phyloP scores from a whole-genome alignment of 1,140 invertebrate species.

The Subanguina moxae region DNA sequence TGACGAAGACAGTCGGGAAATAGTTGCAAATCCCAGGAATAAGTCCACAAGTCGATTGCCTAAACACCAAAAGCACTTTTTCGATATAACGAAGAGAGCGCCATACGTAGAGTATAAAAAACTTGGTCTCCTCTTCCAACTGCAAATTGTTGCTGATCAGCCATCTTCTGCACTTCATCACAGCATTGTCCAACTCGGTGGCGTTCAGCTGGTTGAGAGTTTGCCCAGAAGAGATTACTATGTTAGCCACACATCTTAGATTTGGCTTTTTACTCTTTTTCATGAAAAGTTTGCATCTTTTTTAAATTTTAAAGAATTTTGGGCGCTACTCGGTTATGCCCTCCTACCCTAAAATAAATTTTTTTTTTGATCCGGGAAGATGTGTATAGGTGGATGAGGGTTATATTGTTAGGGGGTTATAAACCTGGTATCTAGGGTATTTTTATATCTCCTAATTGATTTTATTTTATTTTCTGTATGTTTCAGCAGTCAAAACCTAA shows the following conservation, averaged over 20 bases:
- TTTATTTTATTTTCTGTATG: too few relatives aligned
- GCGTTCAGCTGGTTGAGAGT: conserved; percentile 16
- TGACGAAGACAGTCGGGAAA: conserved; percentile 24
- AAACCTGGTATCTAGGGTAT: too few relatives aligned
- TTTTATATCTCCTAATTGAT: too few relatives aligned
- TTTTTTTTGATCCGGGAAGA: too few relatives aligned
- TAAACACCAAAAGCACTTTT: conserved; percentile 5
- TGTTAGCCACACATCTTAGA: conserved; percentile 25
- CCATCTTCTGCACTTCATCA: conserved; percentile 21
- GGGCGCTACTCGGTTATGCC: too few relatives aligned
- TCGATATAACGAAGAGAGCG: background rate
- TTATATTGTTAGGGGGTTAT: too few relatives aligned
- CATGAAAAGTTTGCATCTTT: too few relatives aligned
- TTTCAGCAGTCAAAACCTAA: too few relatives aligned
- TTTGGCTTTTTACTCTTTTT: too few relatives aligned
- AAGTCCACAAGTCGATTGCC: conserved; percentile 32
- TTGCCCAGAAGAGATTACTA: conserved; percentile 26
- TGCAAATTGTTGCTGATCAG: conserved; percentile 18
- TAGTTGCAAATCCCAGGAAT: conserved; percentile 26
- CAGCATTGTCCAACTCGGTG: conserved; percentile 18
- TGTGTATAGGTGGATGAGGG: too few relatives aligned
- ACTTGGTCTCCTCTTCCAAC: conserved; percentile 19
- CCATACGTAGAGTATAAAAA: conserved; percentile 14
- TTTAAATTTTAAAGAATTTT: too few relatives aligned
- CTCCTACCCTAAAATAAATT: too few relatives aligned